Evolutionary conservation across 1,140 invertebrate genomes (phyloP), one percentile per base, ranked within the genome.

Genomic region (Atta texana): DNA sequence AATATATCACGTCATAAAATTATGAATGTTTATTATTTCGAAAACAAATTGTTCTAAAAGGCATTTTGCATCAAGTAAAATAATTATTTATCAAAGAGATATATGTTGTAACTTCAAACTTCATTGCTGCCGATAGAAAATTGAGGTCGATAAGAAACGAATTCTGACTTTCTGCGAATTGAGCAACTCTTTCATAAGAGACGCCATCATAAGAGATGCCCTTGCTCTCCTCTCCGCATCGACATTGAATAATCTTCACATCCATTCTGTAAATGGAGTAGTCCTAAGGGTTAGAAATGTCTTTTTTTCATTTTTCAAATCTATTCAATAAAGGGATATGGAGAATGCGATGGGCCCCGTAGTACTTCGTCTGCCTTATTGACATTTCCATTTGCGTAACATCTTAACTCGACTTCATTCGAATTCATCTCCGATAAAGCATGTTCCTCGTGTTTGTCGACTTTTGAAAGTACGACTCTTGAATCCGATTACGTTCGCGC

Each of bases 371-470:
- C 80, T 84, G 69, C 80, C 55, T 84, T 84, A 84, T 84, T 84
- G 80, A 84, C 80, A 53, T 84, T 84, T 84, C 80, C 69, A 84
- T 84, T 84, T 84, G 80, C 80, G 69, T 84, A 84, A 84, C 80
- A 75, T 84, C 80, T 84, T 84, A 74, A 84, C 68, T 84, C 69
- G 57, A 61, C 80, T 84, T 84, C 55, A 75, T 84, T 84, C 69
- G 34, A 84, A 84, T 84, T 75, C 69, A 75, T 84, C 68, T 82
- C 39, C 69, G 69, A 84, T 84, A 84, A 84, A 84, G 57, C 55
- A 74, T 75, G 80, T 75, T 51, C 44, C 57, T 7, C 57, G 80
- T 55, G 80, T 84, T 84, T 84, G 80, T 84, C 80, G 80, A 84
- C 21, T 84, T 84, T 84, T 51, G 21, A 75, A 61, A 63, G 69